Percentiles rank a stretch among this genome's conserved stretches.
These are phyloP conservation scores for Aythya baeri DNA, from an alignment of 2,113 vertebrate genomes.

Conservation along the genomic window DNA sequence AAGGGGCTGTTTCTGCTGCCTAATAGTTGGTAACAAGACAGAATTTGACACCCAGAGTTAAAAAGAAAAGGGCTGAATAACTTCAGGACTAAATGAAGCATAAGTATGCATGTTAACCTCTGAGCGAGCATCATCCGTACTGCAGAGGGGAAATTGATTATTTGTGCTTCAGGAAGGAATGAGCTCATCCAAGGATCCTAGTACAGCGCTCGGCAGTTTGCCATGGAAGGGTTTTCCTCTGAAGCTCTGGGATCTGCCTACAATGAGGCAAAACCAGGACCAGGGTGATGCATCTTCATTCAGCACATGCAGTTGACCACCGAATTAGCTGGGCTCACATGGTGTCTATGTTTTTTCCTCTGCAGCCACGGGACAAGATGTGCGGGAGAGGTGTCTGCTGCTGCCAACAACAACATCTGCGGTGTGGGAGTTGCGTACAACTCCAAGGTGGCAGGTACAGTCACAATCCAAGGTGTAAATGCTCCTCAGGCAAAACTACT, in stretches of 20 bases:
- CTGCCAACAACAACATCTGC: constrained; percentile 98
- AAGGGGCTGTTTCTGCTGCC: background rate
- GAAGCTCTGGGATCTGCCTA: background rate
- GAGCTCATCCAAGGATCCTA: background rate
- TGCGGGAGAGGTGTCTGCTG: constrained; percentile 96
- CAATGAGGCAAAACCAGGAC: background rate
- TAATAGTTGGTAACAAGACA: background rate
- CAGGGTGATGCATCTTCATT: rapidly evolving
- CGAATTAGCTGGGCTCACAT: background rate
- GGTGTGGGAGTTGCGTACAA: constrained; percentile 97
- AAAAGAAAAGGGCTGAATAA: background rate
- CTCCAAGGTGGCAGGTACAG: constrained; percentile 95
- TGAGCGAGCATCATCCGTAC: background rate
- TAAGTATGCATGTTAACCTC: background rate
- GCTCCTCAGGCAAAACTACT: background rate
- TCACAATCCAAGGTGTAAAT: background rate
- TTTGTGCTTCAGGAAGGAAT: background rate
- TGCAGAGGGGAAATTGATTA: background rate
- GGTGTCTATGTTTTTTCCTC: constrained; percentile 25
- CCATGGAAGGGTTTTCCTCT: background rate
- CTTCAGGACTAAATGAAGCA: background rate
- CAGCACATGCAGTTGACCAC: rapidly evolving
- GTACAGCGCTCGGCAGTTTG: background rate
- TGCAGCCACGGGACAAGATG: constrained; percentile 95
- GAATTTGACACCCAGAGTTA: background rate